Evolutionary conservation across 1,140 invertebrate genomes (phyloP), one percentile per base, ranked within the genome.

Genomic region (Parasteatoda tepidariorum): DNA sequence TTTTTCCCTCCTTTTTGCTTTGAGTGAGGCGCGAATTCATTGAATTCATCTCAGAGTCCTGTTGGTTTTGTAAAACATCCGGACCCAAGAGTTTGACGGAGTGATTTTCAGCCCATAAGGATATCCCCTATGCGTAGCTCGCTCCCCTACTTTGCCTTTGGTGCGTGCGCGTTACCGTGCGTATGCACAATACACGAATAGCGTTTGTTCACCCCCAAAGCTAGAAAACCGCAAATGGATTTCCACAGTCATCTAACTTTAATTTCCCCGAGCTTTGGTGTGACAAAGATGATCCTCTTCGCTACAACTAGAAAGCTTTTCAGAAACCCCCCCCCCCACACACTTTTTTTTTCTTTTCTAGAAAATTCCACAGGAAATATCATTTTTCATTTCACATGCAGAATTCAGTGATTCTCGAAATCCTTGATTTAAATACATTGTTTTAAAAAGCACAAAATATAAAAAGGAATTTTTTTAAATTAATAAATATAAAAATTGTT

Each of bases 31-130:
- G 76, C 41, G 64, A 79, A 79, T 79, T 66, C 76, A 79, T 79
- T 79, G 76, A 79, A 79, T 79, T 79, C 76, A 68, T 67, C 62
- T 34, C 64, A 34, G n/a, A n/a, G 71, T 74, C 31, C 73, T 76
- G 76, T 79, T 64, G 76, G 76, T 79, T 79, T 79, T 79, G 76
- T 79, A 79, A 79, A 68, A 79, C 76, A 79, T 79, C 76, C 76
- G 76, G 76, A 59, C 34, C 59, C 31, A 28, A 55, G 59, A 64
- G 59, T 76, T 76, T 76, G 73, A 48, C 73, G 73, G 73, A 76
- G 73, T 68, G 76, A 79, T 79, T 79, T 79, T 79, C 64, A 68
- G 62, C 76, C 76, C 62, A 68, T 68, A 68, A 79, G 64, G 76
- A 79, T 76, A 76, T 76, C 57, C 73, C 73, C 73, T 34, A 6